Conservation (phyloP, 2,888 invertebrate genomes). For the Phortica okadai region DNA sequence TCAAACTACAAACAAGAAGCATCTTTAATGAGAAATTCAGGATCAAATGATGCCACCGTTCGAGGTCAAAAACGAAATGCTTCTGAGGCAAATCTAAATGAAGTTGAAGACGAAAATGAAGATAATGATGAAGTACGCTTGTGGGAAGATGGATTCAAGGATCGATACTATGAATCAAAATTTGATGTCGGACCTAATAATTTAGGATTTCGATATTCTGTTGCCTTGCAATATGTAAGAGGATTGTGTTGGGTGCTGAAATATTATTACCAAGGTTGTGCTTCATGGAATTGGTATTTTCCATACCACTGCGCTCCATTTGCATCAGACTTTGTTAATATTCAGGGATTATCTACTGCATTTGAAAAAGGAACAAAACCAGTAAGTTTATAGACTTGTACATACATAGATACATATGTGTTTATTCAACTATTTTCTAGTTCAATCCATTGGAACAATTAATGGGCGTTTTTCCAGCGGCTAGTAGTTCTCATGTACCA, state of each 20-base stretch:
- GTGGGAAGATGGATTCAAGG: constrained; percentile 98
- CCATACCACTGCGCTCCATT: constrained; percentile 99
- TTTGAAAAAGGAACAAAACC: constrained; percentile 94
- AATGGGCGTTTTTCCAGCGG: constrained; percentile 99
- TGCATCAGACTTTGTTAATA: constrained; percentile 97
- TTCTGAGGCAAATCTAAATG: constrained; percentile 56
- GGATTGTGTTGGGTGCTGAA: constrained; percentile 98
- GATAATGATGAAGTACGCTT: constrained; percentile 80
- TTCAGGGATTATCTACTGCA: constrained; percentile 88
- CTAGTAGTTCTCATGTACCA: constrained; percentile 95
- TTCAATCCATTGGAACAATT: constrained; percentile 98
- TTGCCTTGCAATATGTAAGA: constrained; percentile 95
- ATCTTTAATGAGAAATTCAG: constrained; percentile 76
- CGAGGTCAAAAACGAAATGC: constrained; percentile 77
- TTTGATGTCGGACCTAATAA: constrained; percentile 88
- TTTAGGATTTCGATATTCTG: constrained; percentile 91
- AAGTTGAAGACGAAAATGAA: constrained; percentile 49
- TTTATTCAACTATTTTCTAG: constrained; percentile 75
- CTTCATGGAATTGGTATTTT: constrained; percentile 99
- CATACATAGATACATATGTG: background rate
- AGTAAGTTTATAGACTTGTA: constrained; percentile 75
- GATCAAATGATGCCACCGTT: constrained; percentile 38
- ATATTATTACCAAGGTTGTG: constrained; percentile 99
- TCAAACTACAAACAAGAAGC: constrained; percentile 87
- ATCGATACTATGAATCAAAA: constrained; percentile 97